phyloP scores from a whole-genome alignment of 2,888 invertebrate species.

The Amiota mariae region DNA sequence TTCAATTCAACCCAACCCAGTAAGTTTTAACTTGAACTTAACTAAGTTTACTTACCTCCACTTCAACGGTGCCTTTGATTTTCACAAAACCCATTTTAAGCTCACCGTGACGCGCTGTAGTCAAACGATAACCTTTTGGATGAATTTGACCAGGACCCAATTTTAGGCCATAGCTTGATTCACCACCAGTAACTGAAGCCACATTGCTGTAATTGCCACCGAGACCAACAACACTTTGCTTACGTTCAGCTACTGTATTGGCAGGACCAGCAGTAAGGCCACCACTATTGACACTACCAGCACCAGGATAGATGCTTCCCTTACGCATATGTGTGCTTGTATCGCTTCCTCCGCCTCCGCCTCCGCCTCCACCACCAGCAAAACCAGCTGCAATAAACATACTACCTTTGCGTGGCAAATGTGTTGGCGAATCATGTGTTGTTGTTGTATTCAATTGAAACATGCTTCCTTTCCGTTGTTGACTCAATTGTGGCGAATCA shows the following conservation, averaged over 20 bases:
- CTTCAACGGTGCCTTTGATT: constrained; percentile 92
- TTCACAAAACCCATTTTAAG: constrained; percentile 90
- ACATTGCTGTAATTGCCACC: constrained; percentile 60
- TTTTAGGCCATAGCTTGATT: constrained; percentile 78
- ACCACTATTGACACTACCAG: neutral
- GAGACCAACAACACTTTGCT: constrained; percentile 60
- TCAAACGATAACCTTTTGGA: constrained; percentile 82
- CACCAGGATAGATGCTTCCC: constrained; percentile 51
- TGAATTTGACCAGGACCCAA: constrained; percentile 88
- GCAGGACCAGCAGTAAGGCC: constrained; percentile 36
- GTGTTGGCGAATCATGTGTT: constrained; percentile 38
- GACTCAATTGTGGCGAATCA: constrained; percentile 33
- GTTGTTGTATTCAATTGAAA: constrained; percentile 49
- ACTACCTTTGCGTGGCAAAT: constrained; percentile 50
- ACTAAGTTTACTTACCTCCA: constrained; percentile 77
- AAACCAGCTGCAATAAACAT: constrained; percentile 40
- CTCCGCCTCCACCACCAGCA: constrained; percentile 37
- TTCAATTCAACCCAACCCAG: neutral
- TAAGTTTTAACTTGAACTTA: too few relatives aligned
- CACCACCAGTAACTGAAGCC: constrained; percentile 54
- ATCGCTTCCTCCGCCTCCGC: constrained; percentile 37
- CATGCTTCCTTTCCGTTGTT: constrained; percentile 62
- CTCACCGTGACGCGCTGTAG: constrained; percentile 83
- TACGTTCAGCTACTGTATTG: constrained; percentile 52
- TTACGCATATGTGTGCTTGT: neutral